Evolutionary conservation across 1,140 invertebrate species (phyloP).

Genomic region (Micrasema longulum): DNA sequence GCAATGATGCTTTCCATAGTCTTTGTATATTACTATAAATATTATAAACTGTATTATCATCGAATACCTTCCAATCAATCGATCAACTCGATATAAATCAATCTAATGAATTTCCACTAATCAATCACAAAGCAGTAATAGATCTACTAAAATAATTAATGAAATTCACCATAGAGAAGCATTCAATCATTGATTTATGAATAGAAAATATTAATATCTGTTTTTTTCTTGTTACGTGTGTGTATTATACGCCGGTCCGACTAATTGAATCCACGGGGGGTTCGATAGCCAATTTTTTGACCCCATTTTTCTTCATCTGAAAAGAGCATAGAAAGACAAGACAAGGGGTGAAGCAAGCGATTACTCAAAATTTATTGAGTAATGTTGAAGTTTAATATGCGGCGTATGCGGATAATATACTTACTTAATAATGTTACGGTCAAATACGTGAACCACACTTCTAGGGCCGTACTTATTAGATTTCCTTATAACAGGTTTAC

Average conservation of each 20-base stretch:
- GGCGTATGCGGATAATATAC: no score
- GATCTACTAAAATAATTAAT: slow-evolving; percentile 26
- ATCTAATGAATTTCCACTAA: slow-evolving; percentile 21
- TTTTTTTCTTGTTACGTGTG: slow-evolving; percentile 3
- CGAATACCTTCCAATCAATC: neutral
- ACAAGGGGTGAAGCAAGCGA: slow-evolving; percentile 6
- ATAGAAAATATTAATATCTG: slow-evolving; percentile 17
- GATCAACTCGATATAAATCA: slow-evolving; percentile 22
- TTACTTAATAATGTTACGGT: no score
- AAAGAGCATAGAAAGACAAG: slow-evolving; percentile 3
- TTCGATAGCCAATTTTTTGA: slow-evolving; percentile 22
- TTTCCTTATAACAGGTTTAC: no score
- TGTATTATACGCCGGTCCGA: neutral
- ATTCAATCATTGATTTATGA: slow-evolving; percentile 31
- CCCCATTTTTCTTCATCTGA: slow-evolving; percentile 15
- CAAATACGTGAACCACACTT: no score
- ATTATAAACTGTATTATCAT: no score
- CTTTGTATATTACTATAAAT: no score
- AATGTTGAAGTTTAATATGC: neutral
- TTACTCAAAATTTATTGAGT: slow-evolving; percentile 27
- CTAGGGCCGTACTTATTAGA: no score
- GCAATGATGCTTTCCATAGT: no score
- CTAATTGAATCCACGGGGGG: slow-evolving; percentile 33
- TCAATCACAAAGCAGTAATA: slow-evolving; percentile 27
- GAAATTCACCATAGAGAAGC: slow-evolving; percentile 20